Percentiles rank a stretch among this genome's conserved stretches.
Evolutionary conservation across 2,113 vertebrate species (phyloP).

Genomic region (Sakesphorus luctuosus): DNA sequence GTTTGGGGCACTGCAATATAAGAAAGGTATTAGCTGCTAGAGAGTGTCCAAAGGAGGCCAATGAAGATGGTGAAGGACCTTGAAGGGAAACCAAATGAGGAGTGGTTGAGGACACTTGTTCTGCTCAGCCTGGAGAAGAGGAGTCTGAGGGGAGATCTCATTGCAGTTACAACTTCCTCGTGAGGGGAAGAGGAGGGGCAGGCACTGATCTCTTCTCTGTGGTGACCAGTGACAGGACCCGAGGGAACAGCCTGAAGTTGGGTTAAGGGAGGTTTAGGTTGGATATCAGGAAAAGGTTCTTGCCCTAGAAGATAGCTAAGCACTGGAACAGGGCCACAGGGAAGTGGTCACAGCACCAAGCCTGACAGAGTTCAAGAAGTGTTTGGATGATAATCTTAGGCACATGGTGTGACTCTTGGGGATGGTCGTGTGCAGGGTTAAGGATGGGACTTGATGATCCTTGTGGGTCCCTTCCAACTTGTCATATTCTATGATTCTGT

Average conservation of each 20-base stretch:
- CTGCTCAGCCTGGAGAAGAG: neutral
- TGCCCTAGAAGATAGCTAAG: neutral
- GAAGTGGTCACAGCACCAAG: neutral
- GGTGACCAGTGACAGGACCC: neutral
- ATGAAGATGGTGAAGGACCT: neutral
- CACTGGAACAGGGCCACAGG: neutral
- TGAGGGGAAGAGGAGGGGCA: neutral
- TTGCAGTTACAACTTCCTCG: neutral
- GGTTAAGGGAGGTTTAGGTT: neutral
- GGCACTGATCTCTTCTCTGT: neutral
- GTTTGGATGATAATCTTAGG: neutral
- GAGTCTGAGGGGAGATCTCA: neutral
- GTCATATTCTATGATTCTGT: neutral
- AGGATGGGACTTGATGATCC: neutral
- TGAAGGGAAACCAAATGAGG: neutral
- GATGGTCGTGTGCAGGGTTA: neutral
- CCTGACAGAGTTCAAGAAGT: neutral
- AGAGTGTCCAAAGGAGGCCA: neutral
- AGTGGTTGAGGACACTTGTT: neutral
- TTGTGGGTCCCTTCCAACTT: neutral
- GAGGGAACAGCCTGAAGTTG: neutral
- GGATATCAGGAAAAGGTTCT: neutral
- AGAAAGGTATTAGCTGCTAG: neutral
- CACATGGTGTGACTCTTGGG: neutral
- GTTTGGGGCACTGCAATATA: neutral